Base-by-base conservation (phyloP, 2,113 vertebrate species). In the Corythornis madagascariensis region DNA sequence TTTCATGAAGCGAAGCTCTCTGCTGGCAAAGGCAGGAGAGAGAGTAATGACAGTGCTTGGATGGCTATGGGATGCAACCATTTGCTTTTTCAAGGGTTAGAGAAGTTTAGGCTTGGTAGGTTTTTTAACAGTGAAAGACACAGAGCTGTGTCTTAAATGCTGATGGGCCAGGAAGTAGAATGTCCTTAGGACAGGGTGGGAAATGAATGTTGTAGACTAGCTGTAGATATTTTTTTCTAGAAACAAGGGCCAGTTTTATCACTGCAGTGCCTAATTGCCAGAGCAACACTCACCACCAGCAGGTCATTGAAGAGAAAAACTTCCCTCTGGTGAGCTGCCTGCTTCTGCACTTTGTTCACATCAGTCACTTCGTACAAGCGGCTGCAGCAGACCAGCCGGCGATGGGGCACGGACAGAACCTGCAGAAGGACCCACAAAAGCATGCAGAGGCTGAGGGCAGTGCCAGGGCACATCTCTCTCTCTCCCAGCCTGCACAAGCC, bases 281-380 rank as follows among this genome's bases (percentile, higher is more conserved):
- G n/a, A 53, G 48, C 48, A 61, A 72, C 45, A 86, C 98, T 98
- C 97, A 99, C 99, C 99, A 99, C 97, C 80, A 99, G 98, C 90
- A 99, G 96, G 97, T 99, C 99, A 31, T 99, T 99, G 97, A 99
- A 99, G 89, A 99, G 99, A 95, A 99, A 99, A 76, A 99, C 99
- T 93, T 99, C 99, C 93, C 99, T 98, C 96, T 99, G 99, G 90
- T 99, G 99, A 24, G 99, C 98, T 2, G 99, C 98, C 96, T 99
- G 99, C 95, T 99, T 99, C 96, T 99, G 99, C 63, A 99, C 97
- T 95, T 99, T 99, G 97, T 99, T 99, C 48, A 99, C 98, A 1
- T 99, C 99, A 0, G 98, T 98, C 87, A 99, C 99, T 96, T 99
- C 99, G 2, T 99, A 99, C 50, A 99, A 98, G 71, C 99, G 99